Percentiles rank a stretch among this genome's conserved stretches.
Evolutionary conservation across 2,888 invertebrate genomes (phyloP).

Genomic region (Magallana nippona): DNA sequence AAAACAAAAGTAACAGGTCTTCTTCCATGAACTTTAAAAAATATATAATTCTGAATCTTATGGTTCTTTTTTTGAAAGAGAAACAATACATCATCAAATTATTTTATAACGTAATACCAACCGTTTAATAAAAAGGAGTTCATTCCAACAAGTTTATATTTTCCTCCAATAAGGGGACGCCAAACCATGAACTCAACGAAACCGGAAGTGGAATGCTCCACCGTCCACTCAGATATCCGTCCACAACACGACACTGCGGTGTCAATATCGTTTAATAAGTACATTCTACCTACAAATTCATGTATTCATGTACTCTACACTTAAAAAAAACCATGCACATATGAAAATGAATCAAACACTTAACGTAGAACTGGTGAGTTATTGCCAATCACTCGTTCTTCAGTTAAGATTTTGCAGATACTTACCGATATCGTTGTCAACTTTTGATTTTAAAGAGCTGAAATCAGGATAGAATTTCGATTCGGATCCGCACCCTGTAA

Average conservation of each 20-base stretch:
- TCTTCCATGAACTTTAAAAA: too few species aligned
- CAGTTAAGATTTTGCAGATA: too few species aligned
- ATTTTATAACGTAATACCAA: neutral
- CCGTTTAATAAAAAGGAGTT: neutral
- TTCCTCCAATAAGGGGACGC: neutral
- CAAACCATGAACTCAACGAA: neutral
- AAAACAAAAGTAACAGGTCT: too few species aligned
- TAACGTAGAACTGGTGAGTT: too few species aligned
- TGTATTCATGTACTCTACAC: neutral
- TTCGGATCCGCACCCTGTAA: neutral
- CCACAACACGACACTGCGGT: neutral
- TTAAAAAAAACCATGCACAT: too few species aligned
- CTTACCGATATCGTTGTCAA: slow-evolving; percentile 9
- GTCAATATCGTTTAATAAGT: neutral
- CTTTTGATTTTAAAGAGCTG: neutral
- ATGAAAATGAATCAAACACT: too few species aligned
- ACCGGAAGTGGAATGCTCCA: neutral
- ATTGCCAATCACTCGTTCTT: too few species aligned
- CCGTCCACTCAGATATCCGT: neutral
- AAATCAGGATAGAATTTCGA: neutral
- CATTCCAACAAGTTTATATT: neutral
- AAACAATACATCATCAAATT: too few species aligned
- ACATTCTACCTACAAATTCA: neutral
- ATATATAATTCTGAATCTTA: too few species aligned
- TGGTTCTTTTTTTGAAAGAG: too few species aligned